phyloP scores from a whole-genome alignment of 2,888 invertebrate genomes.

The Deilephila elpenor region DNA sequence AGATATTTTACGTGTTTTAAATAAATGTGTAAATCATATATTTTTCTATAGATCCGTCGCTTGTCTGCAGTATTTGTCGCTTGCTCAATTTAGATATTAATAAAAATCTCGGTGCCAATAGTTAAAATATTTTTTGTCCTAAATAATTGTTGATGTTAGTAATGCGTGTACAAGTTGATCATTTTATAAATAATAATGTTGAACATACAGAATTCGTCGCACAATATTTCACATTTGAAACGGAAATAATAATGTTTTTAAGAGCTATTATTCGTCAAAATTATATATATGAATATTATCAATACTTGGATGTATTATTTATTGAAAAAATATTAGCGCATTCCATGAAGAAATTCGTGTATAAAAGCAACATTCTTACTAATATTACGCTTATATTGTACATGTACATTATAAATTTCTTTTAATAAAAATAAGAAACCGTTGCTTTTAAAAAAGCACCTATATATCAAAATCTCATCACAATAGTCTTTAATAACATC shows the following conservation, averaged over 20 bases:
- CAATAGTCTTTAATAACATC: not conserved
- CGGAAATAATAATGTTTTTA: too few relatives aligned
- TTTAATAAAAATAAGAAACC: too few relatives aligned
- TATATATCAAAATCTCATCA: not conserved
- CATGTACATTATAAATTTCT: too few relatives aligned
- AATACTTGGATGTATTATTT: too few relatives aligned
- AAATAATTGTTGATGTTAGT: constrained; percentile 41
- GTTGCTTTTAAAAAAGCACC: too few relatives aligned
- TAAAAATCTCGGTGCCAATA: constrained; percentile 64
- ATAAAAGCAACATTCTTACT: too few relatives aligned
- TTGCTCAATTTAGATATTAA: constrained; percentile 38
- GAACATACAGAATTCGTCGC: not conserved
- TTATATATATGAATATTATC: too few relatives aligned
- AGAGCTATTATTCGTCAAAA: too few relatives aligned
- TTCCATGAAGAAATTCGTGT: too few relatives aligned
- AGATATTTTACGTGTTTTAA: constrained; percentile 7
- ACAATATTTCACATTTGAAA: not conserved
- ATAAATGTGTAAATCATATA: constrained; percentile 22
- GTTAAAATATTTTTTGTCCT: constrained; percentile 55
- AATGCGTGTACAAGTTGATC: constrained; percentile 9
- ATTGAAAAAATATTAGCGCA: too few relatives aligned
- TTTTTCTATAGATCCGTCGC: constrained; percentile 21
- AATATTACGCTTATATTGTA: too few relatives aligned
- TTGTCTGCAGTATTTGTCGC: constrained; percentile 30
- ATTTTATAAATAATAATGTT: not conserved